These are phyloP conservation scores for Zygothrica quintamaculata DNA, from an alignment of 2,888 invertebrate genomes.

Conservation along the genomic window DNA sequence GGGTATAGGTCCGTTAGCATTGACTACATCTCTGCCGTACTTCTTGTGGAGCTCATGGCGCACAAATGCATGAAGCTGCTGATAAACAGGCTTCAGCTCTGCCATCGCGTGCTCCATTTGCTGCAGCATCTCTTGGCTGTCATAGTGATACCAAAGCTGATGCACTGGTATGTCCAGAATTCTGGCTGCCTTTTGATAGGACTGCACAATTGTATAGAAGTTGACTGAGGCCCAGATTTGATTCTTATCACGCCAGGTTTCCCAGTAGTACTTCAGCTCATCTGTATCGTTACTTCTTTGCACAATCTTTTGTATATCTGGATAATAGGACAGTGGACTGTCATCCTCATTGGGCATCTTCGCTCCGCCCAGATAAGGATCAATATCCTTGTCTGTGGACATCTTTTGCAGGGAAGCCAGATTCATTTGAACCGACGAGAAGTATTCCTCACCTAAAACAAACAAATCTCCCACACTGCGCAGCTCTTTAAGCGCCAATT, in stretches of 20 bases:
- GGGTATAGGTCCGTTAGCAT: constrained; percentile 89
- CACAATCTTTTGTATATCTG: constrained; percentile 80
- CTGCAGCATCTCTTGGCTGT: constrained; percentile 74
- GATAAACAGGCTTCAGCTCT: constrained; percentile 88
- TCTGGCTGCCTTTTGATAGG: constrained; percentile 78
- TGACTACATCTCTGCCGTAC: constrained; percentile 89
- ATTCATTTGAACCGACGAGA: constrained; percentile 78
- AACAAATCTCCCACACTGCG: constrained; percentile 77
- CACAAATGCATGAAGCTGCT: constrained; percentile 92
- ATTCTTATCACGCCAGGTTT: constrained; percentile 81
- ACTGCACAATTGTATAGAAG: constrained; percentile 79
- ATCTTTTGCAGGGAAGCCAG: constrained; percentile 76
- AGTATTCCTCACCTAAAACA: constrained; percentile 82
- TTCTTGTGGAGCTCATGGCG: constrained; percentile 88
- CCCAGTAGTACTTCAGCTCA: constrained; percentile 82
- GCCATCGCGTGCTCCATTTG: constrained; percentile 84
- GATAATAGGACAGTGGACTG: constrained; percentile 78
- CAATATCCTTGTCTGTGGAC: constrained; percentile 86
- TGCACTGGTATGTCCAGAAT: constrained; percentile 77
- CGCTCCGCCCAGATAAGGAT: constrained; percentile 76
- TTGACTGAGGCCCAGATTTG: constrained; percentile 80
- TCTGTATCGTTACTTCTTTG: constrained; percentile 76
- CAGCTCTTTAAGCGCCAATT: constrained; percentile 73
- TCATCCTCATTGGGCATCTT: constrained; percentile 79
- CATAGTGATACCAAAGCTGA: constrained; percentile 78